phyloP scores from a whole-genome alignment of 1,140 invertebrate genomes.

The Hylaeus anthracinus region DNA sequence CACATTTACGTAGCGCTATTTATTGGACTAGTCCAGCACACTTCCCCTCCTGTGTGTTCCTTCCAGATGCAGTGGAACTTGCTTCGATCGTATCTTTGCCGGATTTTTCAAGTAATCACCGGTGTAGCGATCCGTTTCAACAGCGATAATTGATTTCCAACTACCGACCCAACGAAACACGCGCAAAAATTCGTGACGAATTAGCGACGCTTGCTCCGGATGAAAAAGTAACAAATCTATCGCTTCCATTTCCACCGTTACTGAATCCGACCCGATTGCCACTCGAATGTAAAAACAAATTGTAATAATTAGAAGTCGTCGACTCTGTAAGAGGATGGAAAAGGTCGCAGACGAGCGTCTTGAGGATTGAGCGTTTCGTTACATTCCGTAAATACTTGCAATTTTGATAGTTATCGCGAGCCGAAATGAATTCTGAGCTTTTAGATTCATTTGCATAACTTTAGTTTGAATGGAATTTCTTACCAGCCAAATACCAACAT shows the following conservation, averaged over 20 bases:
- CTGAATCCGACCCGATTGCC: background rate
- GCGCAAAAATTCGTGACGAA: background rate
- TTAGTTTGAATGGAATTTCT: too few species aligned
- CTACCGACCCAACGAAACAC: background rate
- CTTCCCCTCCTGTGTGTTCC: slow-evolving; percentile 6
- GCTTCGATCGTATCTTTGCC: slow-evolving; percentile 19
- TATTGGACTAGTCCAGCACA: slow-evolving; percentile 30
- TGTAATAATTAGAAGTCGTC: too few species aligned
- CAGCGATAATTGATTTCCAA: slow-evolving; percentile 38
- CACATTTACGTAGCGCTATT: slow-evolving; percentile 38
- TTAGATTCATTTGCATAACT: too few species aligned
- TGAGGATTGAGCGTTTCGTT: too few species aligned
- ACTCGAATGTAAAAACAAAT: background rate
- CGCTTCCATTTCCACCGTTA: background rate
- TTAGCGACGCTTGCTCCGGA: background rate
- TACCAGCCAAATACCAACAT: too few species aligned
- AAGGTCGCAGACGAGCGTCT: too few species aligned
- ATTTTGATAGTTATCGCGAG: too few species aligned
- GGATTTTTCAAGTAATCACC: slow-evolving; percentile 26
- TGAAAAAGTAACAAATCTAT: background rate
- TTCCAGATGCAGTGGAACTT: background rate
- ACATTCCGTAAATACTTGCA: too few species aligned
- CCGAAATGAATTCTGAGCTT: too few species aligned
- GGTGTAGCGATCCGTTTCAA: slow-evolving; percentile 26
- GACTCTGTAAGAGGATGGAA: too few species aligned